Percentiles rank a stretch among this genome's conserved stretches.
Conservation (phyloP, 1,140 invertebrate genomes). For the Drosophila truncata region DNA sequence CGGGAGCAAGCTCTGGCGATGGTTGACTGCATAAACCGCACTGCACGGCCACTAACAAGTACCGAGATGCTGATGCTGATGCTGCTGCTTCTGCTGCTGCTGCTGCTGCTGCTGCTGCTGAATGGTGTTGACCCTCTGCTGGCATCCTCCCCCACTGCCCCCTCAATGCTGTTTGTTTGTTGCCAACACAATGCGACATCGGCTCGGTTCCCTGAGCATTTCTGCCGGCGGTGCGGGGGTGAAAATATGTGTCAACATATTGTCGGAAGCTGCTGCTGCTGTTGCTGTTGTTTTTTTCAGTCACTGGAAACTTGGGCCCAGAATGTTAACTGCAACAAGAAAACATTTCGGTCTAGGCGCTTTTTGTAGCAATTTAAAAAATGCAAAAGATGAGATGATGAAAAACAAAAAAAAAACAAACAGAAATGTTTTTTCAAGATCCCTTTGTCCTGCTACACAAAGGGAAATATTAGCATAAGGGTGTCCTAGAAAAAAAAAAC, state of each 20-base stretch:
- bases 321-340: conserved; percentile 17
- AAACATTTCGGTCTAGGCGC: conserved; percentile 10
- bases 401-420: conserved; percentile 2
- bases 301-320: conserved; percentile 6
- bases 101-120: neutral
- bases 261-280: conserved; percentile 38
- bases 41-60: conserved; percentile 38
- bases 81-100: no score
- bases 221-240: conserved; percentile 6
- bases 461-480: conserved; percentile 4
- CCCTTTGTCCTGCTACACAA: neutral
- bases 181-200: conserved; percentile 33
- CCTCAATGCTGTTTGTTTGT: conserved; percentile 17
- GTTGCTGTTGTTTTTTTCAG: conserved; percentile 5
- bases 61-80: conserved; percentile 18
- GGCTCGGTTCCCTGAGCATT: conserved; percentile 19
- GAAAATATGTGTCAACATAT: conserved; percentile 62
- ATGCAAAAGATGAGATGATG: conserved; percentile 8
- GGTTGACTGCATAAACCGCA: conserved; percentile 39
- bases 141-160: neutral
- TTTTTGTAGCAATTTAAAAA: conserved; percentile 18
- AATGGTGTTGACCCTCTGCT: conserved; percentile 11
- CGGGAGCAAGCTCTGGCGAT: conserved; percentile 39
- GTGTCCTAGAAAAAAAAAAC: neutral
- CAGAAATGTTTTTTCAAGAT: neutral